Base-by-base conservation (phyloP, 2,113 vertebrate species). In the Diadophis punctatus region DNA sequence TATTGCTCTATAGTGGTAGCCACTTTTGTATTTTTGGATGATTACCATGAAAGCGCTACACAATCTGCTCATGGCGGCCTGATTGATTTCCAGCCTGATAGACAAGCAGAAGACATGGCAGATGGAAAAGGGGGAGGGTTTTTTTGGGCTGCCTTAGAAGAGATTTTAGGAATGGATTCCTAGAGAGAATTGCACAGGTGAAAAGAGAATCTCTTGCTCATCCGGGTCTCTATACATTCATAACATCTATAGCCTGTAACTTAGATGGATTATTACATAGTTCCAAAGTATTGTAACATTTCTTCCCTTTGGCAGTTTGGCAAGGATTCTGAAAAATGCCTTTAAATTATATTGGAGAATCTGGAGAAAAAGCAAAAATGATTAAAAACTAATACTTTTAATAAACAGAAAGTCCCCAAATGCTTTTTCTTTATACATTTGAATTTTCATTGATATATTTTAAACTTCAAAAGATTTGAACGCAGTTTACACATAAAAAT, bases 221-320 rank as follows among this genome's bases (percentile, higher is more conserved):
- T 34, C 0, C 0, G 30, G 11, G 14, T 30, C 56, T 25, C 49
- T 91, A 63, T 22, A 39, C 20, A 60, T 55, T 94, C 87, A 60
- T 34, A 52, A 91, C 92, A 92, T 89, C 90, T 74, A 88, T 88
- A 74, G 43, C 74, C 20, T 86, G 49, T 8, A 25, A 52, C 12
- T 4, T 60, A 90, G 51, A 87, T 27, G 3, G 56, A 56, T 94
- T 88, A 97, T 97, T 97, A 98, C 97, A 97, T 87, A 93, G 94
- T 94, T 88, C 86, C 94, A 90, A 53, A 91, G 80, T 93, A 48
- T 94, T 89, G 92, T 52, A 7, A n/a, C 0, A 0, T 48, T 43
- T 94, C n/a, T 92, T 92, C 95, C 43, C 63, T 49, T 88, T 87
- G 68, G 80, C 0, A 3, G 46, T n/a, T 51, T 90, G 39, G 23